These are phyloP conservation scores for Heliconius aoede DNA, from an alignment of 2,888 invertebrate species.

Conservation along the genomic window DNA sequence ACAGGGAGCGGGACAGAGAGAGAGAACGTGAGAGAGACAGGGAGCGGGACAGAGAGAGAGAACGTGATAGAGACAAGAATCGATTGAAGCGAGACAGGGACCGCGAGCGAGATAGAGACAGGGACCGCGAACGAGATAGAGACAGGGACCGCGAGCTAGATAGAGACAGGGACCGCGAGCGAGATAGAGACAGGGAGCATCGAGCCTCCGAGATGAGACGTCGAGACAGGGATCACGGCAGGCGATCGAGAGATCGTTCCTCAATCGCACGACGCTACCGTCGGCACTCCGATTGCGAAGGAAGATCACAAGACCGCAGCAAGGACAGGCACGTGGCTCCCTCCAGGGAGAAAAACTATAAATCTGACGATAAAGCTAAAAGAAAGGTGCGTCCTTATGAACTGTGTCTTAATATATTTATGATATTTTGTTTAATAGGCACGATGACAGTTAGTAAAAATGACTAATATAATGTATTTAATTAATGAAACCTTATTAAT, in stretches of 20 bases:
- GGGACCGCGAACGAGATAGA: slow-evolving; percentile 52
- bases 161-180: slow-evolving; percentile 49
- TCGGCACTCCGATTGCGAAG: slow-evolving; percentile 55
- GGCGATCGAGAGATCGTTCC: slow-evolving; percentile 54
- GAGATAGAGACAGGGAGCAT: slow-evolving; percentile 51
- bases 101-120: slow-evolving; percentile 43
- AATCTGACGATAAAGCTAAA: slow-evolving; percentile 59
- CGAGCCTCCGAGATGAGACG: slow-evolving; percentile 49
- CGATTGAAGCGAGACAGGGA: slow-evolving; percentile 52
- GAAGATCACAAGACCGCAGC: slow-evolving; percentile 60
- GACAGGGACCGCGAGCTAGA: slow-evolving; percentile 50
- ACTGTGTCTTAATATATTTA: neutral
- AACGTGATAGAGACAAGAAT: slow-evolving; percentile 52
- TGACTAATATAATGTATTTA: no score
- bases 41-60: slow-evolving; percentile 53
- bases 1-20: slow-evolving; percentile 51
- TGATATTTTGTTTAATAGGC: no score
- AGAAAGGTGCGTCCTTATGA: slow-evolving; percentile 55
- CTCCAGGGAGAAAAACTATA: slow-evolving; percentile 61
- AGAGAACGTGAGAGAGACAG: slow-evolving; percentile 48
- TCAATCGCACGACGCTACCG: slow-evolving; percentile 52
- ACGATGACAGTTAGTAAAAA: no score
- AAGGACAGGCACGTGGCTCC: slow-evolving; percentile 57
- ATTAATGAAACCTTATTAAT: no score
- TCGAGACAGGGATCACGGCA: slow-evolving; percentile 51